A percentile compares a stretch with the other conserved stretches of the same genome.
Evolutionary conservation across 2,797 vertebrate species (phyloP).

Genomic region (Semotilus atromaculatus): DNA sequence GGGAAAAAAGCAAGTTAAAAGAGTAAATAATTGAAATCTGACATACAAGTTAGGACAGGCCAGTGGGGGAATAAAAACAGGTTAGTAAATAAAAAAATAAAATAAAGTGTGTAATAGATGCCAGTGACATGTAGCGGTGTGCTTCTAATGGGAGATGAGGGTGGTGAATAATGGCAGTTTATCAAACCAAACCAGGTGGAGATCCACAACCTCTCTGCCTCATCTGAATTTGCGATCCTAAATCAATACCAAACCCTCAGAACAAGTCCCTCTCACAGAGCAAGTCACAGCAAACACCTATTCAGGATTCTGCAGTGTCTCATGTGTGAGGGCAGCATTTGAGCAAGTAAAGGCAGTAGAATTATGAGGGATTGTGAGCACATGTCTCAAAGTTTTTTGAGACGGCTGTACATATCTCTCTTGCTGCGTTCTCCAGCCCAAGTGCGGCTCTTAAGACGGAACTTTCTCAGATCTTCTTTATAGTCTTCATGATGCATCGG

Average conservation of each 20-base stretch:
- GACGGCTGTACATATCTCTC: constrained; percentile 86
- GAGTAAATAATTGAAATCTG: neutral
- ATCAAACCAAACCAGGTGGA: neutral
- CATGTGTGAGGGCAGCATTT: constrained; percentile 31
- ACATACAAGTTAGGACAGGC: neutral
- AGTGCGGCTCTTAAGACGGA: constrained; percentile 88
- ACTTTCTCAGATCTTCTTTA: constrained; percentile 87
- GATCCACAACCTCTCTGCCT: neutral
- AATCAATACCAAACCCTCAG: neutral
- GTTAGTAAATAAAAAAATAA: neutral
- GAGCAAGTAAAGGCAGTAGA: constrained; percentile 29
- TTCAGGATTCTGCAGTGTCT: constrained; percentile 25
- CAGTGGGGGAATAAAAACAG: neutral
- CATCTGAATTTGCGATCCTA: neutral
- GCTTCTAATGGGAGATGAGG: constrained; percentile 5
- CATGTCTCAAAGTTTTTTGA: constrained; percentile 86
- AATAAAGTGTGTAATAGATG: neutral
- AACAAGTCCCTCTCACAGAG: neutral
- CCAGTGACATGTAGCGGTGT: constrained; percentile 20
- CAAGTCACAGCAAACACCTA: neutral
- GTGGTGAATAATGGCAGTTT: constrained; percentile 30
- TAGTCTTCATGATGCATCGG: constrained; percentile 93
- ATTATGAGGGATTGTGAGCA: neutral
- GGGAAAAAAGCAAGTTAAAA: constrained; percentile 41
- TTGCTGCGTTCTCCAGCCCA: constrained; percentile 93